Conservation (phyloP, 1,140 invertebrate genomes). For the Hyphantria cunea region DNA sequence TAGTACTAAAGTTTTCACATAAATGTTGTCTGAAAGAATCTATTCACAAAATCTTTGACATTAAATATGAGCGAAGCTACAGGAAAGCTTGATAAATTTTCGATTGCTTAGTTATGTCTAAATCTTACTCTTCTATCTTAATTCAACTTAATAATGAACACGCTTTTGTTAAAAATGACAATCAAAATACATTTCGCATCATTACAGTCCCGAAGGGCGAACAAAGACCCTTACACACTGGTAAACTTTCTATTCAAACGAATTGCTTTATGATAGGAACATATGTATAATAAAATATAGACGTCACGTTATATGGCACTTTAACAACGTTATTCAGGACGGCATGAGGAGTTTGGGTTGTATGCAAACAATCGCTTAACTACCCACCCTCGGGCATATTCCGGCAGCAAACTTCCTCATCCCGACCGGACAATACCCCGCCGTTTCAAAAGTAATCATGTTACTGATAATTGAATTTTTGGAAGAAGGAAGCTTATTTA, state of each 20-base stretch:
- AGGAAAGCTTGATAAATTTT: too few relatives aligned
- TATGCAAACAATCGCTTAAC: constrained; percentile 42
- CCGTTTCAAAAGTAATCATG: constrained; percentile 27
- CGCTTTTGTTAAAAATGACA: too few relatives aligned
- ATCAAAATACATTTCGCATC: neutral
- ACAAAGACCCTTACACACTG: constrained; percentile 6
- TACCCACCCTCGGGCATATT: constrained; percentile 15
- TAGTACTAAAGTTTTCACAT: too few relatives aligned
- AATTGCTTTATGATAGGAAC: too few relatives aligned
- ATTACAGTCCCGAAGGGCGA: neutral
- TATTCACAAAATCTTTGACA: too few relatives aligned
- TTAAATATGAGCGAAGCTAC: too few relatives aligned
- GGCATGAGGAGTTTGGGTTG: constrained; percentile 29
- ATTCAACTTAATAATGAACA: too few relatives aligned
- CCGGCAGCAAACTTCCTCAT: constrained; percentile 21
- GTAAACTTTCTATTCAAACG: constrained; percentile 15
- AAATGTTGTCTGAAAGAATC: too few relatives aligned
- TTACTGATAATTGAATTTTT: constrained; percentile 37
- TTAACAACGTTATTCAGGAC: constrained; percentile 21
- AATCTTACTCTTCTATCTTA: too few relatives aligned
- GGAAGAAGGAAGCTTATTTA: constrained; percentile 17
- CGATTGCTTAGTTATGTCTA: too few relatives aligned
- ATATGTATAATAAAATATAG: neutral
- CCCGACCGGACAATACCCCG: constrained; percentile 26
- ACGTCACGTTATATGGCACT: constrained; percentile 5